phyloP scores from a whole-genome alignment of 2,888 invertebrate species.

The Enchytraeus crypticus region DNA sequence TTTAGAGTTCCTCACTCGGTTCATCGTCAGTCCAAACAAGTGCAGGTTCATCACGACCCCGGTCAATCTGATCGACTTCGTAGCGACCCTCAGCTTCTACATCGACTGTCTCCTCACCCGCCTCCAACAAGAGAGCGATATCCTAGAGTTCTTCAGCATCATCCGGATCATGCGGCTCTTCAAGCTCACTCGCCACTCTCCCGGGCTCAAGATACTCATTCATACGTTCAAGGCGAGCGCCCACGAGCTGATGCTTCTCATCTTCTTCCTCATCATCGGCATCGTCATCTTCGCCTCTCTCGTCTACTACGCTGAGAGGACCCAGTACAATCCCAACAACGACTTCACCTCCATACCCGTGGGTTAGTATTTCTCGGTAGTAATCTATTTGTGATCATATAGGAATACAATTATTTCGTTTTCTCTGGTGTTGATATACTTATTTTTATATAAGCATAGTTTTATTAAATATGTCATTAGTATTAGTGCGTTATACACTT shows the following conservation, averaged over 20 bases:
- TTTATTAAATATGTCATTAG: too few species aligned
- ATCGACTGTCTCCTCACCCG: conserved; percentile 37
- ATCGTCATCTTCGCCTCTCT: conserved; percentile 18
- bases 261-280: conserved; percentile 66
- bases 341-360: conserved; percentile 7
- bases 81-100: conserved; percentile 87
- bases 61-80: conserved; percentile 86
- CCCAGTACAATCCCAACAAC: conserved; percentile 16
- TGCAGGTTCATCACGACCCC: conserved; percentile 79
- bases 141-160: conserved; percentile 18
- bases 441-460: too few species aligned
- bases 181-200: conserved; percentile 15
- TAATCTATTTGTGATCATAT: too few species aligned
- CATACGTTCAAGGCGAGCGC: conserved; percentile 94
- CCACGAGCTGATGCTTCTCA: conserved; percentile 81
- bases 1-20: conserved; percentile 76
- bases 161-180: conserved; percentile 19
- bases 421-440: too few species aligned
- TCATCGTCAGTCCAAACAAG: conserved; percentile 82
- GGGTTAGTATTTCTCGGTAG: too few species aligned
- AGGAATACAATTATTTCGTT: too few species aligned
- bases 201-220: conserved; percentile 68
- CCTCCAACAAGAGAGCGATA: conserved; percentile 8
- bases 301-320: conserved; percentile 17
- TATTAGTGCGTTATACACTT: too few species aligned